Evolutionary conservation across 2,113 vertebrate species (phyloP).

Genomic region (Eudyptes chrysolophus): DNA sequence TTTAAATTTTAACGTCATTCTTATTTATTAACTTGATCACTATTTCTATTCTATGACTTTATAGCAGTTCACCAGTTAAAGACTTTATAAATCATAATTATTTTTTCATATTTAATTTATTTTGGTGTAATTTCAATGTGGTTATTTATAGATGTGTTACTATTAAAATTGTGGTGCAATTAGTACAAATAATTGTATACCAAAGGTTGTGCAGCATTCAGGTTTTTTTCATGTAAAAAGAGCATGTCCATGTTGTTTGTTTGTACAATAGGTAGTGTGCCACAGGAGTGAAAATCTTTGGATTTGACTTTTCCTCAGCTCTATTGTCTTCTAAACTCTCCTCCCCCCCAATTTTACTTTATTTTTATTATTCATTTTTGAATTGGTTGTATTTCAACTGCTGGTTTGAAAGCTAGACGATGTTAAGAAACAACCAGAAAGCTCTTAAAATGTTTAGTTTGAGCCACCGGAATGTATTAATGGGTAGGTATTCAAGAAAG

Average conservation of each 20-base stretch:
- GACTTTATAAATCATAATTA: neutral
- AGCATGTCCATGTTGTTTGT: fast-evolving
- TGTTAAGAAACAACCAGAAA: neutral
- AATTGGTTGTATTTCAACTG: neutral
- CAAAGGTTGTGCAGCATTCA: neutral
- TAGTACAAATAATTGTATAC: neutral
- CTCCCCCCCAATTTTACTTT: neutral
- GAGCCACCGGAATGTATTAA: neutral
- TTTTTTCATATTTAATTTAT: neutral
- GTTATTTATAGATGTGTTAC: neutral
- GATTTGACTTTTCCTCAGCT: neutral
- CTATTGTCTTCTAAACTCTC: neutral
- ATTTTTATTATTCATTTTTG: neutral
- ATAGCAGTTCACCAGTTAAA: neutral
- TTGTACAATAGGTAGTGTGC: neutral
- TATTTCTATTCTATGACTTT: neutral
- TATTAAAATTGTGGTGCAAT: neutral
- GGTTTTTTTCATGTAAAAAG: neutral
- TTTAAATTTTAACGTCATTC: neutral
- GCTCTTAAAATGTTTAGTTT: neutral
- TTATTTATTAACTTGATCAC: neutral
- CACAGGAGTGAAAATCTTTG: neutral
- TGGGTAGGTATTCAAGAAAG: neutral
- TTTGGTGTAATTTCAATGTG: neutral
- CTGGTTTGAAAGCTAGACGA: neutral